A percentile compares a stretch with the other conserved stretches of the same genome.
phyloP scores from a whole-genome alignment of 2,888 invertebrate species.

The Callinectes sapidus region DNA sequence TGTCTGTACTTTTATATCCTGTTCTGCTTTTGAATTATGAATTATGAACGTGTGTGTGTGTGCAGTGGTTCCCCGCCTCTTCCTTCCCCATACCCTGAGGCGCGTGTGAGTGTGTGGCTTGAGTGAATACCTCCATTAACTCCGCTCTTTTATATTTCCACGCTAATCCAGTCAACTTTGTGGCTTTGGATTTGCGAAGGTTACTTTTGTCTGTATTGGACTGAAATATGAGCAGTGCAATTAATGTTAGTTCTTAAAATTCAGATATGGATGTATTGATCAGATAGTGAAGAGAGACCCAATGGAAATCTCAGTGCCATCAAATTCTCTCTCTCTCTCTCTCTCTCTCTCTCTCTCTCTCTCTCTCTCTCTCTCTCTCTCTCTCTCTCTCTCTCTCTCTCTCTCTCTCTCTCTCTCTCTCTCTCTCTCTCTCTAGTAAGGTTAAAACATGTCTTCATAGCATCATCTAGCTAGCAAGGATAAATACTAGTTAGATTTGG shows the following conservation, averaged over 20 bases:
- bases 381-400: slow-evolving; percentile 36
- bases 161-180: too few species aligned
- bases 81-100: too few species aligned
- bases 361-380: slow-evolving; percentile 38
- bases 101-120: not conserved
- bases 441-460: not conserved
- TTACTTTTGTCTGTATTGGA: not conserved
- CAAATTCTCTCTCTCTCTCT: too few species aligned
- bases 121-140: not conserved
- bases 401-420: slow-evolving; percentile 37
- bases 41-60: too few species aligned
- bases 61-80: too few species aligned
- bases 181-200: not conserved
- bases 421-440: slow-evolving; percentile 40
- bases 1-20: too few species aligned
- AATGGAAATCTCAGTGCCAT: too few species aligned
- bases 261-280: not conserved
- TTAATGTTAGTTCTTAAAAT: not conserved
- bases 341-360: slow-evolving; percentile 34
- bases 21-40: too few species aligned
- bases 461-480: too few species aligned
- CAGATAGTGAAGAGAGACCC: not conserved
- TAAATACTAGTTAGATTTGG: too few species aligned
- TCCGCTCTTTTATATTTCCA: too few species aligned
- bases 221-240: not conserved